A percentile compares a stretch with the other conserved stretches of the same genome.
phyloP scores from a whole-genome alignment of 2,113 vertebrate species.

The Podiceps cristatus region DNA sequence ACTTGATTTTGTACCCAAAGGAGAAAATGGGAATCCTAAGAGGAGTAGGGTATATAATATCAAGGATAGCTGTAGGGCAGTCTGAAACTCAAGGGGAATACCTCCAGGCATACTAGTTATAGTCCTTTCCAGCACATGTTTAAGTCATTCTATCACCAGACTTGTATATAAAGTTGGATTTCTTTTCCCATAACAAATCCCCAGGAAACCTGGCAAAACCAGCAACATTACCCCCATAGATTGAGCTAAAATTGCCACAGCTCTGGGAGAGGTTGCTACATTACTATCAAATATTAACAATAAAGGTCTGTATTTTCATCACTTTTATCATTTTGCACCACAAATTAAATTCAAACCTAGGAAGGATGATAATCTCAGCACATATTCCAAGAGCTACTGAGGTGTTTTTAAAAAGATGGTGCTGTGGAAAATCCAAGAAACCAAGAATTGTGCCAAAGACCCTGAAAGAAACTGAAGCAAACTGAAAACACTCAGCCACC shows the following conservation, averaged over 20 bases:
- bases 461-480: slow-evolving; percentile 28
- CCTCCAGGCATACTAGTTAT: background rate
- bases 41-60: background rate
- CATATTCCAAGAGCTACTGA: background rate
- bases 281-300: background rate
- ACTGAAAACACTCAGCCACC: background rate
- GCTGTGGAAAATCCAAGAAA: background rate
- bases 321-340: background rate
- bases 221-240: background rate
- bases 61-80: background rate
- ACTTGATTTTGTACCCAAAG: background rate
- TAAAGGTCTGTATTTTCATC: background rate
- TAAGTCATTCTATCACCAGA: background rate
- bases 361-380: background rate
- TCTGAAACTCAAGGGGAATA: background rate
- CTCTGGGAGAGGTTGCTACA: background rate
- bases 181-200: background rate
- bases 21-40: background rate
- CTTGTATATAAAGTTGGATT: background rate
- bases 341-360: slow-evolving; percentile 33
- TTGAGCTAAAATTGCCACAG: background rate
- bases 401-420: background rate
- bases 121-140: background rate
- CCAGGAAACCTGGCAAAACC: background rate
- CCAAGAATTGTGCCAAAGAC: slow-evolving; percentile 18